Evolutionary conservation across 1,140 invertebrate genomes (phyloP).

Genomic region (Battus philenor): DNA sequence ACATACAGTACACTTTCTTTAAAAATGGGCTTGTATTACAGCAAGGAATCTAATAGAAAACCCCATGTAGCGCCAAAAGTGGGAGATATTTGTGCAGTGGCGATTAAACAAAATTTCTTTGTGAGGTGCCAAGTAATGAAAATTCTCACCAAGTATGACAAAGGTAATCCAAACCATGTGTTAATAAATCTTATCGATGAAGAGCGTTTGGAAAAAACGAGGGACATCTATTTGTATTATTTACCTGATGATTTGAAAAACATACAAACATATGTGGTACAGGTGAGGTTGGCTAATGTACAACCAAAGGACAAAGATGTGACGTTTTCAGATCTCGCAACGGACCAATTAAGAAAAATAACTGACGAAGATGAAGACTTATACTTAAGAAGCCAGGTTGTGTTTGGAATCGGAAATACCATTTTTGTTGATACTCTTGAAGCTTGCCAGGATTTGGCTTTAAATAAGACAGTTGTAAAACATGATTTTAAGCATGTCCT

Average conservation of each 20-base stretch:
- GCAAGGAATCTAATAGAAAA: conserved; percentile 46
- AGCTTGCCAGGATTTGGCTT: conserved; percentile 48
- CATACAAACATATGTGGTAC: conserved; percentile 41
- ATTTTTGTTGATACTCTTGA: conserved; percentile 57
- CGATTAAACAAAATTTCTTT: conserved; percentile 43
- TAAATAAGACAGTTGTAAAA: conserved; percentile 45
- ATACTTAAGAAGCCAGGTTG: conserved; percentile 47
- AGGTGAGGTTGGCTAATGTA: conserved; percentile 55
- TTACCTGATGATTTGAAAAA: conserved; percentile 56
- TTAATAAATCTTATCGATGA: conserved; percentile 63
- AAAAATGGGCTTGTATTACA: conserved; percentile 59
- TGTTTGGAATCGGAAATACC: conserved; percentile 48
- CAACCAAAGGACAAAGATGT: conserved; percentile 57
- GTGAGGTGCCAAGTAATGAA: conserved; percentile 59
- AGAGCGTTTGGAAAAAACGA: conserved; percentile 39
- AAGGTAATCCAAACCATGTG: conserved; percentile 44
- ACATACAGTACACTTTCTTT: conserved; percentile 45
- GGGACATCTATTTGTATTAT: conserved; percentile 50
- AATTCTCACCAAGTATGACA: conserved; percentile 34
- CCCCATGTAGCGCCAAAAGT: conserved; percentile 46
- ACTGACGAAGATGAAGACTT: conserved; percentile 41
- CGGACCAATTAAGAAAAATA: conserved; percentile 36
- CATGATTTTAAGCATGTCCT: conserved; percentile 48
- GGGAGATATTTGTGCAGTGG: conserved; percentile 58
- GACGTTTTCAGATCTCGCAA: conserved; percentile 47